Evolutionary conservation across 53 echinoderm and acorn worm genomes (phyloP), one percentile per base, ranked within the genome.

Genomic region (Temnopleurus reevesii): DNA sequence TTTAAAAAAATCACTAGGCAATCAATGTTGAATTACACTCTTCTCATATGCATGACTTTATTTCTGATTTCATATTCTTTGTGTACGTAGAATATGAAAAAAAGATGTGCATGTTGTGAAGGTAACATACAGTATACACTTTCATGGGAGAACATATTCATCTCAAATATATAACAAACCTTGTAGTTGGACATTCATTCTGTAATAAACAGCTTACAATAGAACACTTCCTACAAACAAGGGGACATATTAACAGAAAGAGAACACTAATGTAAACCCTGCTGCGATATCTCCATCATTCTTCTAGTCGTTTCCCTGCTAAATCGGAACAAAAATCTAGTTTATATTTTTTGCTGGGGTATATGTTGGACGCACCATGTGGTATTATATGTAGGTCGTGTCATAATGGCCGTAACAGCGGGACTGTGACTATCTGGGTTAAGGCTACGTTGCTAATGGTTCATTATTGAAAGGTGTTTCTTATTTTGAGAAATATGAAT

Each of bases 261-360:
- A 77, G 77, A 77, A 77, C 77, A 77, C 77, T 77, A 77, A 77
- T 77, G 77, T 77, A 6, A 21, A 25, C 45, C 77, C 77, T 44
- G 77, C 77, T 77, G 77, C 4, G 45, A 23, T 24, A 12, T 45
- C 10, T 77, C 24, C 44, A 24, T 77, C 38, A 1, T 77, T 36
- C 44, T 43, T 77, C 45, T 26, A 1, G 77, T 77, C 49, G 23
- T 49, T 27, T 47, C 8, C 47, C 28, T 25, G 36, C 4, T 79
- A 79, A 79, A 79, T 47, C 30, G 85, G 61, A 60, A 60, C 85
- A 49, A 85, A 59, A 85, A 60, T 59, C 85, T 85, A 60, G 60
- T 60, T 85, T 85, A 59, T 45, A 31, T 31, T 83, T n/a, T n/a
- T 31, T 58, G 83, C 34, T 23, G 26, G 25, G 58, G 38, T 58